phyloP scores from a whole-genome alignment of 2,113 vertebrate species.

The Prochilodus magdalenae region DNA sequence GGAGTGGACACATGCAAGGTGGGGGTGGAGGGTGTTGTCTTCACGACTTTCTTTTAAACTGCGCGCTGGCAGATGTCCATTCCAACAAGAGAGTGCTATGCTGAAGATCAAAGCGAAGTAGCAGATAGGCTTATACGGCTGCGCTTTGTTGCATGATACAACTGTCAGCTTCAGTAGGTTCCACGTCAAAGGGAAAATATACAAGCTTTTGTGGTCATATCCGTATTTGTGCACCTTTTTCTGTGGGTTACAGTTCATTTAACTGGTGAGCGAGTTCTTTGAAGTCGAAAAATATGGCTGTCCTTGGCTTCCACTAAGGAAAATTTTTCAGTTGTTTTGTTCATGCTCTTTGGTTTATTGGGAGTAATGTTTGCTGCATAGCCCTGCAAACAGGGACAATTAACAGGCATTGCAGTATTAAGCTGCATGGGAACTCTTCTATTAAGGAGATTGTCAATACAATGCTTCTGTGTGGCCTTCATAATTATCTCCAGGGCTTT shows the following conservation, averaged over 20 bases:
- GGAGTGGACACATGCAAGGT: constrained; percentile 2
- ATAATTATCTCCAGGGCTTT: constrained; percentile 38
- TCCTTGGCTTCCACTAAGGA: background rate
- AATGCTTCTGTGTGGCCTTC: constrained; percentile 3
- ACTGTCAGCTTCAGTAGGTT: constrained; percentile 28
- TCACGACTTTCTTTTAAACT: background rate
- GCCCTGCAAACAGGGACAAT: background rate
- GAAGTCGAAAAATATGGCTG: background rate
- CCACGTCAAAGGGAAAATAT: constrained; percentile 26
- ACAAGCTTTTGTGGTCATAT: constrained; percentile 22
- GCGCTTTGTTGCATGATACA: constrained; percentile 28
- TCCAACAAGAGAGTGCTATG: background rate
- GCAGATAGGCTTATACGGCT: constrained; percentile 22
- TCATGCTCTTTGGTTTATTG: constrained; percentile 5
- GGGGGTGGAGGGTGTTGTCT: background rate
- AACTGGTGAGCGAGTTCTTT: background rate
- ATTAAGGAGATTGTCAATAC: background rate
- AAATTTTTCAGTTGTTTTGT: constrained; percentile 11
- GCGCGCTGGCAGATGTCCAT: constrained; percentile 16
- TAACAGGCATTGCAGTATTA: background rate
- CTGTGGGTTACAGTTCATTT: constrained; percentile 34
- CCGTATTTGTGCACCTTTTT: constrained; percentile 13
- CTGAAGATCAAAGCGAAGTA: constrained; percentile 37
- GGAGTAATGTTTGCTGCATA: background rate
- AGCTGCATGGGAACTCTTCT: constrained; percentile 11